These are phyloP conservation scores for Gopherus flavomarginatus DNA, from an alignment of 2,113 vertebrate species.

Conservation along the genomic window DNA sequence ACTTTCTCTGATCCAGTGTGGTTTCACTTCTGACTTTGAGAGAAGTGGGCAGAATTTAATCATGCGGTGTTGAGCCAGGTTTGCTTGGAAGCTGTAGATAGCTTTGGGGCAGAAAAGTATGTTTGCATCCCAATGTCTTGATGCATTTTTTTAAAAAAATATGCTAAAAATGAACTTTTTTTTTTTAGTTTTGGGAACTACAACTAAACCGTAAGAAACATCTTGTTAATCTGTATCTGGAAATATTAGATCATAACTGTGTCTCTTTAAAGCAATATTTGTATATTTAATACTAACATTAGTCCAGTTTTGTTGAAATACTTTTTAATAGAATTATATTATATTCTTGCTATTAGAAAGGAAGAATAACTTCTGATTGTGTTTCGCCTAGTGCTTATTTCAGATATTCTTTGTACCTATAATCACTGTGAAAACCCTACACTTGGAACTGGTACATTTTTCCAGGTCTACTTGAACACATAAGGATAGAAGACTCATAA, in stretches of 20 bases:
- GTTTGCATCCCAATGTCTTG: neutral
- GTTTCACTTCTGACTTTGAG: neutral
- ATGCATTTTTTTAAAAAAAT: neutral
- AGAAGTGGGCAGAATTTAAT: neutral
- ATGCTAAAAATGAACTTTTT: neutral
- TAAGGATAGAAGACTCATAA: neutral
- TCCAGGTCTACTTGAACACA: neutral
- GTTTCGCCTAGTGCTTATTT: neutral
- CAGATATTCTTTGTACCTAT: neutral
- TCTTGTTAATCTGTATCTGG: neutral
- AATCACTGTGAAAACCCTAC: neutral
- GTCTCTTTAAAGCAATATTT: neutral
- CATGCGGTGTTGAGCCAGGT: fast-evolving
- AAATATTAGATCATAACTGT: neutral
- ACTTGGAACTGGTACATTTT: neutral
- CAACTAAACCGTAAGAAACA: neutral
- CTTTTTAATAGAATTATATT: neutral
- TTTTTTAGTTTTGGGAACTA: neutral
- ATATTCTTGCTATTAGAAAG: neutral
- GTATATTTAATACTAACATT: neutral
- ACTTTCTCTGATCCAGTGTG: neutral
- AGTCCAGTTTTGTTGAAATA: neutral
- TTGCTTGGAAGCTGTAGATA: neutral
- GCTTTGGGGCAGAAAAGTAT: neutral
- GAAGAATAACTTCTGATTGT: neutral